Base-by-base conservation (phyloP, 2,113 vertebrate genomes). In the Clarias gariepinus region DNA sequence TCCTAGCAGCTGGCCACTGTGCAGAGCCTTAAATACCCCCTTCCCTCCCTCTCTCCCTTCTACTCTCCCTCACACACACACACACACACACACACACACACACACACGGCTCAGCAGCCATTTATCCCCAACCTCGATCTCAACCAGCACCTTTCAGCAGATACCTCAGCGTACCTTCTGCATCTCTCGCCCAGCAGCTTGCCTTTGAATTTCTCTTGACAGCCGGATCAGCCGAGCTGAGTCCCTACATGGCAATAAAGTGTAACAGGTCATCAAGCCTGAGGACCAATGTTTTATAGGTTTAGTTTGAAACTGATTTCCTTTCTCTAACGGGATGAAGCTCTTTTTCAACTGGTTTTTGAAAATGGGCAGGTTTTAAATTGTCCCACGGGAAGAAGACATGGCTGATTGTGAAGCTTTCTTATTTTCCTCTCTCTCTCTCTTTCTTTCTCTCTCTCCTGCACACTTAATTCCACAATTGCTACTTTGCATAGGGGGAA, bases 281-380 rank as follows among this genome's bases (percentile, higher is more conserved):
- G 83, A 84, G 88, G 88, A 89, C 80, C 88, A 87, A 87, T 23
- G 25, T 89, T 87, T 83, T 85, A 61, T 86, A 86, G 71, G 6
- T 58, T 55, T 81, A 73, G 85, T 89, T 86, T 64, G 68, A 80
- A 52, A 83, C 74, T 73, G 53, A 80, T 78, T 23, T 60, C 15
- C 61, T 88, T 60, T 47, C 30, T 57, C 61, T 82, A 23, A 58
- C 0, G 52, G 69, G 68, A 87, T 87, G 61, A 81, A 81, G 19
- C 78, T 41, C 57, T 81, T 81, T 81, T 81, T 81, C 78, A 81
- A 81, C 58, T 52, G 28, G n/a, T 41, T 87, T 80, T 88, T 81
- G 77, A 82, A 66, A 85, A 66, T 0, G 4, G 77, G 60, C 60
- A 68, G 60, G 69, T 79, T 85, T 64, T 78, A 57, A 78, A 82